Evolutionary conservation across 2,797 vertebrate genomes (phyloP).

Genomic region (Aeoliscus strigatus): DNA sequence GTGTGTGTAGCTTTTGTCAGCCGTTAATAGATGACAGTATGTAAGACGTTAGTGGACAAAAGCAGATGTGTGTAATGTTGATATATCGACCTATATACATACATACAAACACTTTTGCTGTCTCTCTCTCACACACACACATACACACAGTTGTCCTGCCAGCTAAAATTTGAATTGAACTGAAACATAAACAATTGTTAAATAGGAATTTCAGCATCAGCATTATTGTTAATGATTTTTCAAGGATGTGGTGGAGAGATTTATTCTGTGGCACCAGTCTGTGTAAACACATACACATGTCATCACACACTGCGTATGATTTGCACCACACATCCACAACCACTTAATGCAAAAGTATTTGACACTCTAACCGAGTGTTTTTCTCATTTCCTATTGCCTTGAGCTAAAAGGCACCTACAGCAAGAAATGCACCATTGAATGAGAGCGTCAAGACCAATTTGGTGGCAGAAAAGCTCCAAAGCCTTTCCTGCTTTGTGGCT

Average conservation of each 20-base stretch:
- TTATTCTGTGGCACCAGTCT: conserved; percentile 48
- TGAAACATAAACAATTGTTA: conserved; percentile 12
- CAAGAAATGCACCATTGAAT: conserved; percentile 43
- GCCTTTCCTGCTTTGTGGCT: conserved; percentile 67
- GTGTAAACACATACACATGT: conserved; percentile 33
- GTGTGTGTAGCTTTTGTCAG: too few species aligned
- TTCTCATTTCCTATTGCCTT: conserved; percentile 58
- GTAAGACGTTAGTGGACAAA: too few species aligned
- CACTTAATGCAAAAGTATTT: conserved; percentile 37
- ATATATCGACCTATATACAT: too few species aligned
- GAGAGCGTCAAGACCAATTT: conserved; percentile 48
- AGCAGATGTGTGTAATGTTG: too few species aligned
- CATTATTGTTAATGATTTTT: conserved; percentile 49
- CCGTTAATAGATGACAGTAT: too few species aligned
- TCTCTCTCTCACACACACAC: too few species aligned
- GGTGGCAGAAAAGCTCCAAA: conserved; percentile 55
- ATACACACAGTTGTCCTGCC: conserved; percentile 9
- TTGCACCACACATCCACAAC: conserved; percentile 27
- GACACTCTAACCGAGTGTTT: conserved; percentile 59
- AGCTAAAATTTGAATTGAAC: conserved; percentile 50
- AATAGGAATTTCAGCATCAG: conserved; percentile 50
- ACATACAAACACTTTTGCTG: too few species aligned
- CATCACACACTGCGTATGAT: conserved; percentile 38
- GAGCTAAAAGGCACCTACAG: conserved; percentile 31
- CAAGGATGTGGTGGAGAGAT: conserved; percentile 40